Evolutionary conservation across 30 jellyfish, hydroid and myxozoan genomes (phyloP).

Genomic region (Phacellophora camtschatica): DNA sequence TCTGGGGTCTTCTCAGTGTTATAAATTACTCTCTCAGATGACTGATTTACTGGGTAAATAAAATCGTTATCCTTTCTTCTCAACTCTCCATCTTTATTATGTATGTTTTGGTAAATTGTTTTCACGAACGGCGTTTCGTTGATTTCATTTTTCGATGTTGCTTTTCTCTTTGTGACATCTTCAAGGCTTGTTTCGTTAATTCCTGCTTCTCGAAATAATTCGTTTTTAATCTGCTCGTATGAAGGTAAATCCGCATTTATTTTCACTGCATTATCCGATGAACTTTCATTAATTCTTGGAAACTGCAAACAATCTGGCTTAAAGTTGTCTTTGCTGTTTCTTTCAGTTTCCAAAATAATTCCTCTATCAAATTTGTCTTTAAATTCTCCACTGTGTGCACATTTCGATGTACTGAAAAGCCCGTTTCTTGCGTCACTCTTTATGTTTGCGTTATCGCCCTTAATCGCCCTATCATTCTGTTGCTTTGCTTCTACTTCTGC

Average conservation of each 20-base stretch:
- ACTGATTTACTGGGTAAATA: constrained; percentile 1
- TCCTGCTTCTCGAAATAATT: constrained; percentile 17
- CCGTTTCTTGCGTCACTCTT: too few relatives aligned
- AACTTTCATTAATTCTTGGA: too few relatives aligned
- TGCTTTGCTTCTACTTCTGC: neutral
- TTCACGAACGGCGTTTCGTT: constrained; percentile 4
- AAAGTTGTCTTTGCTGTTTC: too few relatives aligned
- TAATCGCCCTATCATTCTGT: constrained; percentile 31
- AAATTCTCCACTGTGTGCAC: neutral
- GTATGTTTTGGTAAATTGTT: neutral
- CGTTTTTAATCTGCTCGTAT: constrained; percentile 34
- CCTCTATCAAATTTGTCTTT: neutral
- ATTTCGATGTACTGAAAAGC: too few relatives aligned
- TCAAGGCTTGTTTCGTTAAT: constrained; percentile 1
- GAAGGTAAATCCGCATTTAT: neutral
- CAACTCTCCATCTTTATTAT: neutral
- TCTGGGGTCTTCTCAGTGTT: constrained; percentile 15
- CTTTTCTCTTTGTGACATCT: constrained; percentile 10
- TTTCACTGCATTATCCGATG: too few relatives aligned
- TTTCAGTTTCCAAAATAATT: too few relatives aligned
- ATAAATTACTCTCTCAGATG: neutral
- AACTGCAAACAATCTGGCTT: too few relatives aligned
- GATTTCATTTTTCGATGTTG: neutral
- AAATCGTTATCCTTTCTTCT: neutral
- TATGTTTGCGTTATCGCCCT: neutral